Evolutionary conservation across 1,140 invertebrate species (phyloP).

Genomic region (Atta texana): DNA sequence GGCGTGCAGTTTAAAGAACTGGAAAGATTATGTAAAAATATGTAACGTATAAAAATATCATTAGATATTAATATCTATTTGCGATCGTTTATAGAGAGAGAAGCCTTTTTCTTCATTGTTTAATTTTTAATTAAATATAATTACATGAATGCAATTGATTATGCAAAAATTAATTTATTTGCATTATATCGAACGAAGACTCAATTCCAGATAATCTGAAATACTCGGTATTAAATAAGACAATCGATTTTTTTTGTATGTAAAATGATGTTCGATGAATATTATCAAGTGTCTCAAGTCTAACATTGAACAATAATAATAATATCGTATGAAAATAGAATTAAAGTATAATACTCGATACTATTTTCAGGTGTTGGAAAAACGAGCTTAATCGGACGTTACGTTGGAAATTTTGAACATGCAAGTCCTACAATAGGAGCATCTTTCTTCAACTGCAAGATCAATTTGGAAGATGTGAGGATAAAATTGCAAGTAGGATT

Average conservation of each 20-base stretch:
- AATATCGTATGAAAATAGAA: neutral
- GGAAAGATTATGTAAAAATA: no score
- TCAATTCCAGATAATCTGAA: neutral
- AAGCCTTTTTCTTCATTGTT: no score
- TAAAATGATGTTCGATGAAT: slow-evolving; percentile 5
- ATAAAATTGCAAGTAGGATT: slow-evolving; percentile 90
- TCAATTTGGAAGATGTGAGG: slow-evolving; percentile 89
- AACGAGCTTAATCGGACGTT: slow-evolving; percentile 93
- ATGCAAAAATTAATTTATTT: neutral
- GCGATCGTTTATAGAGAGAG: no score
- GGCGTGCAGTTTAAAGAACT: no score
- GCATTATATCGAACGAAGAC: neutral
- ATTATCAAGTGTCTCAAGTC: neutral
- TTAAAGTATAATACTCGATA: slow-evolving; percentile 8
- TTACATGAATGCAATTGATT: neutral
- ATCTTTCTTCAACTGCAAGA: slow-evolving; percentile 94
- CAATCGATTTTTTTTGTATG: neutral
- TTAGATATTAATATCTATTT: no score
- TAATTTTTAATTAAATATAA: no score
- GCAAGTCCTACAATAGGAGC: slow-evolving; percentile 95
- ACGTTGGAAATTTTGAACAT: slow-evolving; percentile 92
- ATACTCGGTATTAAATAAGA: slow-evolving; percentile 12
- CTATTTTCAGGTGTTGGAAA: slow-evolving; percentile 93
- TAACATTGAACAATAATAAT: neutral
- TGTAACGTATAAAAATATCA: no score